Evolutionary conservation across 2,888 invertebrate genomes (phyloP), one percentile per base, ranked within the genome.

Genomic region (Drosophila kuntzei): DNA sequence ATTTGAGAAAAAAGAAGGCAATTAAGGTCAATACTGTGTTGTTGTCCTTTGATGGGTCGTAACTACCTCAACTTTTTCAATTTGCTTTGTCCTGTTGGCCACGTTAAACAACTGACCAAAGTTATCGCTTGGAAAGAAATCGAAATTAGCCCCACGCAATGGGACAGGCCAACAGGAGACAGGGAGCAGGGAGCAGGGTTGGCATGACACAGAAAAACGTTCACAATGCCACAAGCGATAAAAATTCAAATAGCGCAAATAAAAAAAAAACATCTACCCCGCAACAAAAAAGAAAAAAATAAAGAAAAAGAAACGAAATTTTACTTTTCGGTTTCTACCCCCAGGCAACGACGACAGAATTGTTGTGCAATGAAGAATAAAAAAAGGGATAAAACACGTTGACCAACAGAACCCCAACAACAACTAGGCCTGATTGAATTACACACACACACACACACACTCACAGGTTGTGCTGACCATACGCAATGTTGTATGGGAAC

Each of bases 41-140:
- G 54, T 60, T 60, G 71, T 72, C 59, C 55, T 71, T 64, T 66
- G 68, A 54, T 54, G 61, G 68, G 44, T 59, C 57, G 59, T 69
- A 85, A 69, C 80, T 77, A 80, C 77, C 87, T 77, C 74, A 83
- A 83, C 83, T 82, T 83, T 83, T 87, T 83, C 82, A 85, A 87
- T 87, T 83, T 85, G 51, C 64, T 61, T 68, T 68, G 51, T 50
- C 5, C 44, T 58, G 76, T 61, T 18, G 41, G 53, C 37, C 59
- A 49, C 60, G 37, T 51, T 3, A 59, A 76, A 64, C 76, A 55
- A 79, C 68, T 61, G 71, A 49, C 39, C 58, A 20, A 79, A 86
- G 65, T 80, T 86, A 80, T 86, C 83, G 78, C 71, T 76, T 44
- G 75, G 61, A 80, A 53, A 82, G 68, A 59, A 75, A 86, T 64